These are phyloP conservation scores for Megaptera novaeangliae DNA, from an alignment of 2,113 vertebrate genomes.

Conservation along the genomic window DNA sequence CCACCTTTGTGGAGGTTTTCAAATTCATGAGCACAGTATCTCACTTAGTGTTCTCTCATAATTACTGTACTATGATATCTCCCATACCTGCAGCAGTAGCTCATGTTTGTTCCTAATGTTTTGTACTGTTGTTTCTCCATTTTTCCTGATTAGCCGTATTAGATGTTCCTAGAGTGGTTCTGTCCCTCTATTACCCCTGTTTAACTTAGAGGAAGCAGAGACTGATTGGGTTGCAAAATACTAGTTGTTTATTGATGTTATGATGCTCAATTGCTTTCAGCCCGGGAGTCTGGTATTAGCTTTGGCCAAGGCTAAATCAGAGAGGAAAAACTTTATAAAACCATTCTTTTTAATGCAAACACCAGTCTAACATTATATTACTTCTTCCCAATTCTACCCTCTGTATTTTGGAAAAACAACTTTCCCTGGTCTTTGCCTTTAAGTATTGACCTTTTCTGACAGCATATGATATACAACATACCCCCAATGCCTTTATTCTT, in stretches of 20 bases:
- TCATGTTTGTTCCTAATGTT: background rate
- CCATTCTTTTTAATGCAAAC: background rate
- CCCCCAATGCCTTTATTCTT: background rate
- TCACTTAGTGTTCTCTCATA: background rate
- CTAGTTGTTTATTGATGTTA: background rate
- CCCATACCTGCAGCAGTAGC: background rate
- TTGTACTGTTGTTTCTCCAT: background rate
- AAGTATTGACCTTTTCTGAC: background rate
- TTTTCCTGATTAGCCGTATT: background rate
- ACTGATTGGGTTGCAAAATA: background rate
- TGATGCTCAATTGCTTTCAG: background rate
- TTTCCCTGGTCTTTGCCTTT: background rate
- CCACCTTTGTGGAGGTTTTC: slow-evolving; percentile 17
- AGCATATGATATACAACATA: background rate
- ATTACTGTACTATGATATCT: background rate
- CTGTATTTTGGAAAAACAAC: background rate
- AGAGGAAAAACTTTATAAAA: background rate
- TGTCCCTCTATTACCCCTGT: background rate
- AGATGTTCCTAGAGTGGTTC: background rate
- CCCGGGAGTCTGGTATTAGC: background rate
- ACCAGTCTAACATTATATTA: background rate
- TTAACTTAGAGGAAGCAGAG: background rate
- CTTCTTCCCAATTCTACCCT: background rate
- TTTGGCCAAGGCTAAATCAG: background rate
- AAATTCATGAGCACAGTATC: background rate